Base-by-base conservation (phyloP, 2,797 vertebrate genomes). In the Catamblyrhynchus diadema region DNA sequence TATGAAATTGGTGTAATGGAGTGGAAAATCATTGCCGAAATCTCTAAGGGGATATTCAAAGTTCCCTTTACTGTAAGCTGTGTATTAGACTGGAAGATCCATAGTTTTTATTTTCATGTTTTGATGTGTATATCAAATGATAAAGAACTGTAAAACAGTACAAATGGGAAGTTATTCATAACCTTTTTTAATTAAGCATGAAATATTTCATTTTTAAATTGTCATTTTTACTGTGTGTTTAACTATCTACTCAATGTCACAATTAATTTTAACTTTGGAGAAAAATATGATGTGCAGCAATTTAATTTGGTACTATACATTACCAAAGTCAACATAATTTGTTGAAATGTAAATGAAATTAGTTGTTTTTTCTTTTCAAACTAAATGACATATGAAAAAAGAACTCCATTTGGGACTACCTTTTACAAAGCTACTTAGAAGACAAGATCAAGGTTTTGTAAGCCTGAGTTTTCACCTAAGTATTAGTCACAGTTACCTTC, bases 181-280 rank as follows among this genome's bases (percentile, higher is more conserved):
- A 95, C 74, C 11, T 83, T 86, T 96, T 94, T 97, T 95, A 97
- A 96, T 97, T 97, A 96, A 93, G 47, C 66, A 94, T 93, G 82
- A 95, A 96, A 95, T 97, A 96, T 95, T 96, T 97, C 42, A 95
- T 94, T 97, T 97, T 95, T 84, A 97, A 96, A 90, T 97, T 96
- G 90, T 97, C 72, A 8, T 84, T 97, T 96, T 96, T 95, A 88
- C 85, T 95, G 51, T 97, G 70, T 94, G 80, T 45, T 95, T 97
- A 96, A 92, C 92, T 94, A 95, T 91, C 77, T 96, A 95, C 82
- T 96, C 95, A 96, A 94, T 90, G 94, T 94, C 93, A 96, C 23
- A 65, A 73, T 95, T 94, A 96, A 81, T 90, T 94, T 86, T 94
- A 67, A 70, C 59, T 94, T 90, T 95, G 51, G 59, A 96, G 94